phyloP scores from a whole-genome alignment of 2,113 vertebrate genomes.

The Anoura caudifer region DNA sequence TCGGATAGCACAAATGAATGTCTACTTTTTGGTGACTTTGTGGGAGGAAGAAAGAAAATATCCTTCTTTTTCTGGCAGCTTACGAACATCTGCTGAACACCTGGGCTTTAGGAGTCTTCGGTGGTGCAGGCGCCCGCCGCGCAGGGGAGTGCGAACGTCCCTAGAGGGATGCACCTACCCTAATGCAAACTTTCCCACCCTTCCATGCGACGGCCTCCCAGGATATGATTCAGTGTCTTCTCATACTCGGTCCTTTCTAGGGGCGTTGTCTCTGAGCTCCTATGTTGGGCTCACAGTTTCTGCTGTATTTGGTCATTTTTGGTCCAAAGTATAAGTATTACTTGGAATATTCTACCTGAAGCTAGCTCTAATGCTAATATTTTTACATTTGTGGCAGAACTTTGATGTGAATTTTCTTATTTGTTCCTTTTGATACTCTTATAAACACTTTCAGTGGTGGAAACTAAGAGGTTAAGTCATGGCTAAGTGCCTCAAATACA shows the following conservation, averaged over 20 bases:
- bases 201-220: background rate
- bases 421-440: background rate
- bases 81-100: background rate
- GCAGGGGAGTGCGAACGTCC: background rate
- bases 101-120: background rate
- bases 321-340: background rate
- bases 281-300: background rate
- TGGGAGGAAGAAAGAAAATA: background rate
- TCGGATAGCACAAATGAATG: background rate
- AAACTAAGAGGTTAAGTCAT: too few species aligned
- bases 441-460: background rate
- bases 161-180: background rate
- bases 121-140: background rate
- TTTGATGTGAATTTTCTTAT: background rate
- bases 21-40: background rate
- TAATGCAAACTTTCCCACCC: background rate
- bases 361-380: background rate
- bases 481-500: too few species aligned
- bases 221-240: background rate
- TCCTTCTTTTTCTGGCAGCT: background rate
- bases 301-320: too few species aligned
- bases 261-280: background rate
- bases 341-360: background rate
- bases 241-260: background rate
- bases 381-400: background rate